Base-by-base conservation (phyloP, 2,113 vertebrate genomes). In the Cepphus grylle region DNA sequence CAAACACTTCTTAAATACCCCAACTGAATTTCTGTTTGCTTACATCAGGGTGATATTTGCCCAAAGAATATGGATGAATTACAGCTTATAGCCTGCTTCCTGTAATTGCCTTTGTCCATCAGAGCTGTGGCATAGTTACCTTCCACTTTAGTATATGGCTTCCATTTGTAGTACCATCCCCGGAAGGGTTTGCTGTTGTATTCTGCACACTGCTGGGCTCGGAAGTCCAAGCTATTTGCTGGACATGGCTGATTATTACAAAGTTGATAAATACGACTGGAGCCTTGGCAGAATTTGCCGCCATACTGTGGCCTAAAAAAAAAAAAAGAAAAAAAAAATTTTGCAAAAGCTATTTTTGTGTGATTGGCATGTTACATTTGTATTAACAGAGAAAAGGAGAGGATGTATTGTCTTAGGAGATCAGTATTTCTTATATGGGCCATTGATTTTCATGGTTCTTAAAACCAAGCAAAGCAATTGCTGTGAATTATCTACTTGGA, bases 111-210 rank as follows among this genome's bases (percentile, higher is more conserved):
- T 34, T 36, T 36, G 61, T 74, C 70, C 62, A 25, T 66, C 49
- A 21, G 20, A 71, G 61, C 45, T 20, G 59, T 32, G 72, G 36
- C 55, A 18, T 38, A 42, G 86, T 98, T 98, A 99, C 99, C 99
- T 97, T 99, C 98, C 71, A 99, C 99, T 97, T 99, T 99, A n/a
- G 98, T 99, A 86, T 99, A 99, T 9, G 99, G 99, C 92, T 99
- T 99, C 99, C 99, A 99, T 91, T 99, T 99, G 97, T 99, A 99
- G 98, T 98, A 99, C 99, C 99, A 99, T 59, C 99, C 99, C 26
- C 99, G 98, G 98, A 99, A 99, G 45, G 99, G 99, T 91, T 99
- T 99, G 98, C 99, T 99, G 98, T 99, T 99, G 97, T 99, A 99
- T 89, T 99, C 99, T 0, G 99, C 99, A 13, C 99, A 99, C 96